A percentile compares a stretch with the other conserved stretches of the same genome.
Conservation (phyloP, 1,140 invertebrate species). For the Euschistus heros region DNA sequence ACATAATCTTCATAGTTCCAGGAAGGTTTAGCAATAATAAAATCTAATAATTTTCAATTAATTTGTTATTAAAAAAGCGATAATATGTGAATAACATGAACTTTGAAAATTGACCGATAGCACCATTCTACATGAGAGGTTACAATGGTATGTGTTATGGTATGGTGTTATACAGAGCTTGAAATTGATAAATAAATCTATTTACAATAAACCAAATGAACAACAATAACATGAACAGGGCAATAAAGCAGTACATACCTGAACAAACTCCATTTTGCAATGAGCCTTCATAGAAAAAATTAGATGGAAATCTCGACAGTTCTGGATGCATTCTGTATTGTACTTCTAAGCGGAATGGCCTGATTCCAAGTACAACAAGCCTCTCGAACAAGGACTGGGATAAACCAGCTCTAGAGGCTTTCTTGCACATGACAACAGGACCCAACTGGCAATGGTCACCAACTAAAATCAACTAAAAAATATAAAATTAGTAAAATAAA, state of each 20-base stretch:
- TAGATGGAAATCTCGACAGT: slow-evolving; percentile 92
- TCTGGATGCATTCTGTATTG: slow-evolving; percentile 99
- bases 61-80: too few relatives aligned
- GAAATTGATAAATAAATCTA: background rate
- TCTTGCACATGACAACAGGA: slow-evolving; percentile 99
- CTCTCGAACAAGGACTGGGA: slow-evolving; percentile 97
- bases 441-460: slow-evolving; percentile 98
- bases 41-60: too few relatives aligned
- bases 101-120: too few relatives aligned
- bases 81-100: too few relatives aligned
- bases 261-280: slow-evolving; percentile 97
- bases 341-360: slow-evolving; percentile 90
- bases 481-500: too few relatives aligned
- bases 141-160: too few relatives aligned
- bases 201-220: background rate
- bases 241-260: slow-evolving; percentile 35
- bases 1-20: too few relatives aligned
- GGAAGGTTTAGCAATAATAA: too few relatives aligned
- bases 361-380: slow-evolving; percentile 89
- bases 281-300: slow-evolving; percentile 99
- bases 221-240: background rate
- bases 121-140: too few relatives aligned
- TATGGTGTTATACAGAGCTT: too few relatives aligned
- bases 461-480: slow-evolving; percentile 75
- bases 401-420: slow-evolving; percentile 90